phyloP scores from a whole-genome alignment of 1,140 invertebrate species.

The Drosophila subobscura region DNA sequence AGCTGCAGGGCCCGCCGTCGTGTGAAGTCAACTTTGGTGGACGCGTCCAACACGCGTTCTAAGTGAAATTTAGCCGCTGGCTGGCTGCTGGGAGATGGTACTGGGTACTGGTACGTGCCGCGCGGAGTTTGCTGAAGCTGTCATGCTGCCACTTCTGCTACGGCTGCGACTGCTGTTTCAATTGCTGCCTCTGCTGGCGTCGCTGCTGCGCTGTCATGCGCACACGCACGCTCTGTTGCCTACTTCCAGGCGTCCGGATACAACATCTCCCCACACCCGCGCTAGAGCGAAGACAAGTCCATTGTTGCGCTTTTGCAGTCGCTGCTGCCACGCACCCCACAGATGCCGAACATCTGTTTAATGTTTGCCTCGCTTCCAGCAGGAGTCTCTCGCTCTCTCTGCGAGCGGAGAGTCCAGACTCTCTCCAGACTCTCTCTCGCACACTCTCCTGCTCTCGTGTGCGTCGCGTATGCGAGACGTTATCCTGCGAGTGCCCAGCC shows the following conservation, averaged over 20 bases:
- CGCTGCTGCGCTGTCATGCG: conserved; percentile 54
- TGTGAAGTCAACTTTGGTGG: conserved; percentile 65
- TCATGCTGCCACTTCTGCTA: conserved; percentile 5
- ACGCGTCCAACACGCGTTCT: conserved; percentile 58
- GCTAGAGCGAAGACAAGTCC: conserved; percentile 9
- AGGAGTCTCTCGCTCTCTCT: conserved; percentile 4
- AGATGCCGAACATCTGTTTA: conserved; percentile 71
- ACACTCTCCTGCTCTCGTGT: conserved; percentile 5
- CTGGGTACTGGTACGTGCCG: conserved; percentile 1
- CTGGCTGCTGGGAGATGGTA: conserved; percentile 35
- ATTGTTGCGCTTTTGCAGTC: conserved; percentile 77
- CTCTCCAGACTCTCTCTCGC: conserved; percentile 19
- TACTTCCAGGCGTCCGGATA: conserved; percentile 60
- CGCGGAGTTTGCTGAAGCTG: too few relatives aligned
- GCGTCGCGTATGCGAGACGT: conserved; percentile 34
- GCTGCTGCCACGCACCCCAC: conserved; percentile 8
- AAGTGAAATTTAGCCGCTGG: conserved; percentile 53
- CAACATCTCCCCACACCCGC: too few relatives aligned
- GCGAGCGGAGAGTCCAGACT: neutral
- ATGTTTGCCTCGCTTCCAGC: conserved; percentile 75
- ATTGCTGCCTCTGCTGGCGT: conserved; percentile 1
- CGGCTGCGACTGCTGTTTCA: neutral
- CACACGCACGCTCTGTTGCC: conserved; percentile 69
- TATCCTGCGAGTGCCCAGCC: conserved; percentile 18
- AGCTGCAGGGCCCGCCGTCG: conserved; percentile 24